Percentiles rank a stretch among this genome's conserved stretches.
Conservation (phyloP, 2,888 invertebrate species). For the Macrosiphum euphorbiae region DNA sequence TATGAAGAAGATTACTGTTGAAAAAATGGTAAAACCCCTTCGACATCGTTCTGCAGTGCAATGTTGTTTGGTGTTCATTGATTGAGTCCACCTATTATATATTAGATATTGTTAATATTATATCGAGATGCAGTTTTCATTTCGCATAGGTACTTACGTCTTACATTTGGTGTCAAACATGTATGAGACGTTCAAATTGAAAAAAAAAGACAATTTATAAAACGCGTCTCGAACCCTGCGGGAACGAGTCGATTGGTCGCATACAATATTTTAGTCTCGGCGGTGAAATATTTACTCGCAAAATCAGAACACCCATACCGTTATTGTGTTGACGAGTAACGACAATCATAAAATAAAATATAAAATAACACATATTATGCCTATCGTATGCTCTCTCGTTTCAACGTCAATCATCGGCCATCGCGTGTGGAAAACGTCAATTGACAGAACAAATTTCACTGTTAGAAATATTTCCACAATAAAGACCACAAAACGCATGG, state of each 20-base stretch:
- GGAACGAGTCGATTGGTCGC: background rate
- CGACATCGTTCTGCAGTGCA: background rate
- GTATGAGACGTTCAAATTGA: background rate
- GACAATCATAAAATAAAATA: background rate
- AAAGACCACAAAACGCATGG: background rate
- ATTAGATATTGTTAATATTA: background rate
- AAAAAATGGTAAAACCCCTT: background rate
- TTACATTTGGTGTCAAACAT: slow-evolving; percentile 8
- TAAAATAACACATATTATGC: no score
- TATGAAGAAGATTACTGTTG: background rate
- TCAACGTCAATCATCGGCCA: background rate
- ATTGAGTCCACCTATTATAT: background rate
- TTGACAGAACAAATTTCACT: background rate
- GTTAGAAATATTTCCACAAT: background rate
- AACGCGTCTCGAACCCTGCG: background rate
- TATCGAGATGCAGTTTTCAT: background rate
- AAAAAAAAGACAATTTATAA: background rate
- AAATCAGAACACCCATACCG: background rate
- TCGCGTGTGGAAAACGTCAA: background rate
- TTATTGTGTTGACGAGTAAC: background rate
- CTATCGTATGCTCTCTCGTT: background rate
- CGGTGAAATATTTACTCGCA: background rate
- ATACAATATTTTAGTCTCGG: background rate
- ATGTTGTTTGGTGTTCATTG: background rate
- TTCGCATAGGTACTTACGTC: background rate